A percentile compares a stretch with the other conserved stretches of the same genome.
phyloP scores from a whole-genome alignment of 2,888 invertebrate genomes.

The Pocota personata region DNA sequence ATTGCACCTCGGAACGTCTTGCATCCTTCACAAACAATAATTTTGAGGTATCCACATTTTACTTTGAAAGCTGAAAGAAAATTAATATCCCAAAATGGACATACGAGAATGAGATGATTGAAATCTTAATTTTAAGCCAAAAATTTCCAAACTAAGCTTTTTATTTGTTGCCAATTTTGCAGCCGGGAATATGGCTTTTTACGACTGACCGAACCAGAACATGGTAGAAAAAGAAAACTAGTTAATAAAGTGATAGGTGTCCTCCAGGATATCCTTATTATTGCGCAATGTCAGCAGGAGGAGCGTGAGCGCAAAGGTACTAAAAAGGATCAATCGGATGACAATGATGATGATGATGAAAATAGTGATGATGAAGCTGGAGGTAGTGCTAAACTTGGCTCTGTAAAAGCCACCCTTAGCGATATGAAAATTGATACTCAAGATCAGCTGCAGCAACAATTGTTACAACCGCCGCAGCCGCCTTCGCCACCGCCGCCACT shows the following conservation, averaged over 20 bases:
- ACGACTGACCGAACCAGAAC: constrained; percentile 91
- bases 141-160: neutral
- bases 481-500: constrained; percentile 39
- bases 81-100: too few species aligned
- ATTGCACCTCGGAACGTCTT: too few species aligned
- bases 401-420: constrained; percentile 78
- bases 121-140: neutral
- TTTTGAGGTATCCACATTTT: too few species aligned
- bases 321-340: constrained; percentile 68
- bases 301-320: constrained; percentile 47
- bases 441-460: constrained; percentile 47
- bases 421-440: constrained; percentile 59
- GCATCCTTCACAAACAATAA: too few species aligned
- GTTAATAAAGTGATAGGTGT: constrained; percentile 93
- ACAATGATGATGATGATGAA: constrained; percentile 80
- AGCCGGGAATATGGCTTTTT: constrained; percentile 97
- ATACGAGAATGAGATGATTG: neutral
- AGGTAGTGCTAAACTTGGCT: constrained; percentile 75
- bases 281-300: constrained; percentile 87
- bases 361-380: constrained; percentile 76
- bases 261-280: constrained; percentile 92
- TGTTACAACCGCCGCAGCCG: constrained; percentile 44
- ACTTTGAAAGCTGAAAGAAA: too few species aligned
- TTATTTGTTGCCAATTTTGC: constrained; percentile 77
- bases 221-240: constrained; percentile 90